Conservation (phyloP, 2,113 vertebrate species). For the Nothoprocta perdicaria region DNA sequence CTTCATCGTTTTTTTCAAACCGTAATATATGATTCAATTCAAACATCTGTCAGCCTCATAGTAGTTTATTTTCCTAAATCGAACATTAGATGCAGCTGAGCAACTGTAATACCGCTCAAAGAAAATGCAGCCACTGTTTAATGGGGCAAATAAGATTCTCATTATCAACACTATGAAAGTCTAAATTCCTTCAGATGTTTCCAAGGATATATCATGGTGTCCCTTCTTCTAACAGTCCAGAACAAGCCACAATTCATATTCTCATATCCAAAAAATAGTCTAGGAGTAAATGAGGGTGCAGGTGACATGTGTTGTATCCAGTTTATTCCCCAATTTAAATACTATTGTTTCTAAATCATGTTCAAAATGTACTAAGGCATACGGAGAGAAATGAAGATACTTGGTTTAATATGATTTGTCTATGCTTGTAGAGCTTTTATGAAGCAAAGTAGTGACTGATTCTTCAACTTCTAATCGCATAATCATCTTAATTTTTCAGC, state of each 20-base stretch:
- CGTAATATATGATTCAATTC: not conserved
- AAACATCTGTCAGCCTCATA: not conserved
- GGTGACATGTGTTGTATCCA: not conserved
- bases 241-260: rapidly evolving
- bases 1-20: not conserved
- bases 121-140: not conserved
- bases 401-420: not conserved
- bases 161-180: not conserved
- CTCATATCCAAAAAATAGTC: not conserved
- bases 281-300: not conserved
- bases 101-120: not conserved
- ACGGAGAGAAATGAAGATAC: not conserved
- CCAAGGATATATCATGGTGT: not conserved
- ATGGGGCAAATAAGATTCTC: not conserved
- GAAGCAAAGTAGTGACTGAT: not conserved
- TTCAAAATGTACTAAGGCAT: not conserved
- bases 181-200: not conserved
- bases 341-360: not conserved
- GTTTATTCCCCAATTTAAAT: not conserved
- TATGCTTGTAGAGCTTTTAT: not conserved
- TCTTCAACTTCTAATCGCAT: not conserved
- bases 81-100: not conserved
- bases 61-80: not conserved
- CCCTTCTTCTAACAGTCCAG: not conserved
- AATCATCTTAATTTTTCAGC: not conserved